Evolutionary conservation across 2,797 vertebrate species (phyloP).

Genomic region (Sebastes minor): DNA sequence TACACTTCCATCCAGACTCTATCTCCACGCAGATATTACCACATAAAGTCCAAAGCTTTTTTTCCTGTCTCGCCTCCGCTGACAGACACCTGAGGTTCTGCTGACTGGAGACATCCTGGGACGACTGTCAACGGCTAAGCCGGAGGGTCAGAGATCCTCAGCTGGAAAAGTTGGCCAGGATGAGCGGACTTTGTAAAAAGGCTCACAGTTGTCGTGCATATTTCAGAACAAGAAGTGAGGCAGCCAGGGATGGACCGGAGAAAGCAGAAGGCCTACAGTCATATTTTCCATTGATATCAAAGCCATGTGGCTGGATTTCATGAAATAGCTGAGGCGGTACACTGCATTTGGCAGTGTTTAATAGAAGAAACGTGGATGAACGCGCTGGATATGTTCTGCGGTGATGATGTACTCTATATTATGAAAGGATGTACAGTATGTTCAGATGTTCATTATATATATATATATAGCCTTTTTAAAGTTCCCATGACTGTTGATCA

Average conservation of each 20-base stretch:
- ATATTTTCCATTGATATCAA: constrained; percentile 87
- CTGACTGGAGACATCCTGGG: constrained; percentile 73
- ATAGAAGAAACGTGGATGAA: constrained; percentile 51
- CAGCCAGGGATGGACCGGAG: constrained; percentile 55
- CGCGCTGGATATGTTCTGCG: constrained; percentile 38
- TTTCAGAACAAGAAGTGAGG: constrained; percentile 58
- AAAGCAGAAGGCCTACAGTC: constrained; percentile 73
- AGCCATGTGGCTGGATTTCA: constrained; percentile 83
- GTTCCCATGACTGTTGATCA: constrained; percentile 22
- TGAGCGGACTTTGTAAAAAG: constrained; percentile 45
- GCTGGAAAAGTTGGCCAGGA: constrained; percentile 59
- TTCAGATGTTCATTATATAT: constrained; percentile 25
- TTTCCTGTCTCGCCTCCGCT: constrained; percentile 62
- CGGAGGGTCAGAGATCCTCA: constrained; percentile 63
- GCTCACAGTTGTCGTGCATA: constrained; percentile 62
- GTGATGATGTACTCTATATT: constrained; percentile 36
- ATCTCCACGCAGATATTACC: constrained; percentile 68
- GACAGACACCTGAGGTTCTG: constrained; percentile 73
- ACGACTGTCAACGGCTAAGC: constrained; percentile 58
- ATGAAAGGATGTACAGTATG: constrained; percentile 25
- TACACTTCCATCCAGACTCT: constrained; percentile 64
- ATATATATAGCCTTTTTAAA: constrained; percentile 6
- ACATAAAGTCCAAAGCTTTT: constrained; percentile 60
- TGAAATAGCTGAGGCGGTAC: constrained; percentile 70
- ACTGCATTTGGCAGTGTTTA: constrained; percentile 63